phyloP scores from a whole-genome alignment of 1,140 invertebrate species.

The Agrypnia vestita region DNA sequence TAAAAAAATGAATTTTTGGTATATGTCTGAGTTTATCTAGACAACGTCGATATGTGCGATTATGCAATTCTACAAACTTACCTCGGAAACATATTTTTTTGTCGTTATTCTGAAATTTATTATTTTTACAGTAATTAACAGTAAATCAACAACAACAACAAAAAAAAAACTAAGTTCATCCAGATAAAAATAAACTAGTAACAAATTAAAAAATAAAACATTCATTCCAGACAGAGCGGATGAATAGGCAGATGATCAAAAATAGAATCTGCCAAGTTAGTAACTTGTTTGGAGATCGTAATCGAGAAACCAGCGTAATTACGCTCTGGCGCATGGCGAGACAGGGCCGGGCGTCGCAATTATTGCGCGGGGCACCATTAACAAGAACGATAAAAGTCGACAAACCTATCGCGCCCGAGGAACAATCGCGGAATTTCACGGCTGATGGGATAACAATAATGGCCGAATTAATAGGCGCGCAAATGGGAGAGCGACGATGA shows the following conservation, averaged over 20 bases:
- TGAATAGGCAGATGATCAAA: not conserved
- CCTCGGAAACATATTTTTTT: too few relatives aligned
- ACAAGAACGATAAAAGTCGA: conserved; percentile 9
- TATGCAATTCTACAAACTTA: too few relatives aligned
- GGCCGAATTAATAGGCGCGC: not conserved
- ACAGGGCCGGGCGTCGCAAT: not conserved
- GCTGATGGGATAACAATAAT: conserved; percentile 24
- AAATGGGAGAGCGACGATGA: not conserved
- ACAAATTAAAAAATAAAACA: too few relatives aligned
- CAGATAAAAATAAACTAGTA: too few relatives aligned
- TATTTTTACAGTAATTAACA: too few relatives aligned
- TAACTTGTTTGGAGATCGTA: not conserved
- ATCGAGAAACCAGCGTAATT: conserved; percentile 3
- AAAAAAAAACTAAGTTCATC: too few relatives aligned
- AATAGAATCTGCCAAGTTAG: not conserved
- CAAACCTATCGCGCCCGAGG: not conserved
- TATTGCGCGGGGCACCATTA: conserved; percentile 6
- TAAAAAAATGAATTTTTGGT: too few relatives aligned
- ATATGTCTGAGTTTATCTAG: too few relatives aligned
- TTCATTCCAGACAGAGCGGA: too few relatives aligned
- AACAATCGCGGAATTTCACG: conserved; percentile 33
- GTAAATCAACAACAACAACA: not conserved
- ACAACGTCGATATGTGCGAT: too few relatives aligned
- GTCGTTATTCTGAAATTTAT: too few relatives aligned
- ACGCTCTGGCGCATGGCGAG: not conserved